Conservation (phyloP, 2,797 vertebrate species). For the Lacerta bilineata region DNA sequence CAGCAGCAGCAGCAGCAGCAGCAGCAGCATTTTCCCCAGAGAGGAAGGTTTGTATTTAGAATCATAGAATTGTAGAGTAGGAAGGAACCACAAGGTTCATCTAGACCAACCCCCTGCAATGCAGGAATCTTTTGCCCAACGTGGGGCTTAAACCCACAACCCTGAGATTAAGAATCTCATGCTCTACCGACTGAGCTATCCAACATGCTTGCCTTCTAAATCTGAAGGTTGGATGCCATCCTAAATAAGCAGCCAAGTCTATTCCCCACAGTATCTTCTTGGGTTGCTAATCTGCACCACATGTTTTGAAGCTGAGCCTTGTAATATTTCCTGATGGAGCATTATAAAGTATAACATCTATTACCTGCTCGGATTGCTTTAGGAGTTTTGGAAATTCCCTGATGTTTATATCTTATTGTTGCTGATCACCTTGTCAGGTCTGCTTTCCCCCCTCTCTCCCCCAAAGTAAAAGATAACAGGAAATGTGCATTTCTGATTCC, state of each 20-base stretch:
- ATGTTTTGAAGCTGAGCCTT: conserved; percentile 27
- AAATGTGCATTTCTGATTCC: conserved; percentile 4
- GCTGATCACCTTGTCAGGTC: conserved; percentile 43
- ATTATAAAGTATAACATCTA: conserved; percentile 24
- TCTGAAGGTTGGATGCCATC: not conserved
- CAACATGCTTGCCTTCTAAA: not conserved
- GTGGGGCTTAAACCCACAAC: too few relatives aligned
- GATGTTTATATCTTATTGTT: conserved; percentile 45
- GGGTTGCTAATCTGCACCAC: conserved; percentile 22
- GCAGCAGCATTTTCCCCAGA: not conserved
- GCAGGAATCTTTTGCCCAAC: too few relatives aligned
- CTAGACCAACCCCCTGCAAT: too few relatives aligned
- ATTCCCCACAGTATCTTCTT: not conserved
- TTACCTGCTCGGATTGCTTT: conserved; percentile 13
- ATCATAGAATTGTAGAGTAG: too few relatives aligned
- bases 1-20: too few relatives aligned
- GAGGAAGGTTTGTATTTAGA: not conserved
- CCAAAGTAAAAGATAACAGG: conserved; percentile 36
- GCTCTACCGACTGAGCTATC: too few relatives aligned
- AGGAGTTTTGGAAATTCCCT: conserved; percentile 39
- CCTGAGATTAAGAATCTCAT: too few relatives aligned
- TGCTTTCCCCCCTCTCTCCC: not conserved
- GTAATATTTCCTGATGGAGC: conserved; percentile 20
- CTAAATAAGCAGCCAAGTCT: conserved; percentile 18
- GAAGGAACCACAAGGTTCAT: too few relatives aligned